phyloP scores from a whole-genome alignment of 2,113 vertebrate genomes.

The Empidonax traillii region DNA sequence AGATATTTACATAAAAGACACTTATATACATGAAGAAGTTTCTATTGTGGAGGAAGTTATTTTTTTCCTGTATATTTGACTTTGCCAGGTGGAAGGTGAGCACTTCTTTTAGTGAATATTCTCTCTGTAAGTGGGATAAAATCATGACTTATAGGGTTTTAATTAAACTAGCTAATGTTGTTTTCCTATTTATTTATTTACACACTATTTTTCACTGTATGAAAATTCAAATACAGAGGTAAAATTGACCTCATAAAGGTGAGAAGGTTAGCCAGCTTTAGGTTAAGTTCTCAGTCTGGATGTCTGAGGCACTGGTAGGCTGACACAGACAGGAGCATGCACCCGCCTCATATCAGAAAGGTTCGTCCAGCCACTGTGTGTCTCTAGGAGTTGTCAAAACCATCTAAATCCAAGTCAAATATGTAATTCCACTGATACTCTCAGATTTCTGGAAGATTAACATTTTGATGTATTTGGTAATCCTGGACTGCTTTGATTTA shows the following conservation, averaged over 20 bases:
- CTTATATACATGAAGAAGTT: not conserved
- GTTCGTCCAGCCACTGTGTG: not conserved
- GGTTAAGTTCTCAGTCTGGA: not conserved
- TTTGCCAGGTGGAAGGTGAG: not conserved
- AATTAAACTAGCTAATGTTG: not conserved
- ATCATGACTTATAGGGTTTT: not conserved
- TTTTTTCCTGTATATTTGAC: not conserved
- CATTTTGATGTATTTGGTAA: not conserved
- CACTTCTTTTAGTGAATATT: not conserved
- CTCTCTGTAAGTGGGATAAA: not conserved
- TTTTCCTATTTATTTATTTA: not conserved
- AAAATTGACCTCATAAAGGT: not conserved
- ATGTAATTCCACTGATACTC: not conserved
- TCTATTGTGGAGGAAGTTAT: not conserved
- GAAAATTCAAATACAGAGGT: not conserved
- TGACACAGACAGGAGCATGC: not conserved
- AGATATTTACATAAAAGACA: not conserved
- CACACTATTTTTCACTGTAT: fast-evolving
- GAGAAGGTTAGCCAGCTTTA: not conserved
- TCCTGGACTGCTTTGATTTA: not conserved
- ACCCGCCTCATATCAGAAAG: fast-evolving
- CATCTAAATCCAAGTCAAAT: not conserved
- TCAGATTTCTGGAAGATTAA: not conserved
- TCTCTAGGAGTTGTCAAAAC: not conserved
- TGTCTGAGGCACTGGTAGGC: not conserved